These are phyloP conservation scores for Otolemur crassicaudatus DNA, from an alignment of 2,797 vertebrate genomes.

Conservation along the genomic window DNA sequence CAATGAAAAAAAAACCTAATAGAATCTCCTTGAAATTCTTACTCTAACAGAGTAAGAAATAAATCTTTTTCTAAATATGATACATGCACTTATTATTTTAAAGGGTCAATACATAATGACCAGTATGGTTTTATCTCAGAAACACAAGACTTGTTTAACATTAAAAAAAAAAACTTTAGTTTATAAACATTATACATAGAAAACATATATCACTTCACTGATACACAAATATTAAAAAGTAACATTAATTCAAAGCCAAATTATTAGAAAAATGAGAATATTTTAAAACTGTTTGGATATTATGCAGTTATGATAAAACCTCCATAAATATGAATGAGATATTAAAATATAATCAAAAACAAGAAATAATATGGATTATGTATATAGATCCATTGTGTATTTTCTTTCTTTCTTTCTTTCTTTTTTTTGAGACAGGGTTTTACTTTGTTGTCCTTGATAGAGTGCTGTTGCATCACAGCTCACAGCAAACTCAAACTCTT, in stretches of 20 bases:
- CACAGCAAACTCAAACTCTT: too few species aligned
- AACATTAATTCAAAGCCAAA: not conserved
- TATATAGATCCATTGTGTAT: not conserved
- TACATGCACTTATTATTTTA: too few species aligned
- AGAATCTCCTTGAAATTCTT: too few species aligned
- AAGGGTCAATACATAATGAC: too few species aligned
- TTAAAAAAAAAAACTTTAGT: not conserved
- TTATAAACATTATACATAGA: not conserved
- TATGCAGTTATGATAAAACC: not conserved
- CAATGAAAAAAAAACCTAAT: not conserved
- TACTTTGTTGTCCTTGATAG: too few species aligned
- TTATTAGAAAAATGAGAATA: not conserved
- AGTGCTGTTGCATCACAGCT: too few species aligned
- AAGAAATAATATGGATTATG: not conserved
- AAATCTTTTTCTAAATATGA: too few species aligned
- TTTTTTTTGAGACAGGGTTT: too few species aligned
- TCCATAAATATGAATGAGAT: not conserved
- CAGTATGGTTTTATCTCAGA: too few species aligned
- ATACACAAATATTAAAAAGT: not conserved
- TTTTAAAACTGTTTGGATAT: not conserved
- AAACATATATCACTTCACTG: not conserved
- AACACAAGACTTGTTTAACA: too few species aligned
- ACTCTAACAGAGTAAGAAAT: too few species aligned
- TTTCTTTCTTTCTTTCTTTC: too few species aligned
- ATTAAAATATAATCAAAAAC: not conserved